Conservation (phyloP, 2,113 vertebrate species). For the Nyctibius bracteatus region DNA sequence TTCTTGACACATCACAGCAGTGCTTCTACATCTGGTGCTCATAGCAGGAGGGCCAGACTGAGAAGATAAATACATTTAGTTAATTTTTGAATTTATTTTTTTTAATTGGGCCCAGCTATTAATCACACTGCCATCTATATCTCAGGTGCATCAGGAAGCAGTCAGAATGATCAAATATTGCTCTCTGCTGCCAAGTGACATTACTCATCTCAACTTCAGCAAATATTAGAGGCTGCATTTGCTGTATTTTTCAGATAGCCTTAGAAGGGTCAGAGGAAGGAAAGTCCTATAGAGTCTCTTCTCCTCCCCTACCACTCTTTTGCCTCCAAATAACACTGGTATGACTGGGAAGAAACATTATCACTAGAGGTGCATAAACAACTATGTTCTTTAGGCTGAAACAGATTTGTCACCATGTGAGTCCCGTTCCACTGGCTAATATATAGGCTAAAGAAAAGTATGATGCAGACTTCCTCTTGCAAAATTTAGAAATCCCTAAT, state of each 20-base stretch:
- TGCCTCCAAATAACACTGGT: not conserved
- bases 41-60: not conserved
- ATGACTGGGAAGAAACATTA: not conserved
- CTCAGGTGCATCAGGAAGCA: not conserved
- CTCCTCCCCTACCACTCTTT: not conserved
- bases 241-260: not conserved
- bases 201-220: not conserved
- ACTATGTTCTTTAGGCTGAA: not conserved
- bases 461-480: fast-evolving
- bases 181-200: not conserved
- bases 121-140: not conserved
- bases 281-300: not conserved
- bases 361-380: not conserved
- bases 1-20: not conserved
- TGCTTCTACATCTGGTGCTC: not conserved
- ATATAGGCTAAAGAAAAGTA: not conserved
- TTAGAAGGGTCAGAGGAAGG: not conserved
- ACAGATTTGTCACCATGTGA: not conserved
- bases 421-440: not conserved
- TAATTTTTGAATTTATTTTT: not conserved
- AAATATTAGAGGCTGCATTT: not conserved
- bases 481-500: not conserved
- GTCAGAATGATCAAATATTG: not conserved
- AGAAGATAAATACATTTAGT: not conserved
- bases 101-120: not conserved